Base-by-base conservation (phyloP, 2,113 vertebrate species). In the Nerophis ophidion region DNA sequence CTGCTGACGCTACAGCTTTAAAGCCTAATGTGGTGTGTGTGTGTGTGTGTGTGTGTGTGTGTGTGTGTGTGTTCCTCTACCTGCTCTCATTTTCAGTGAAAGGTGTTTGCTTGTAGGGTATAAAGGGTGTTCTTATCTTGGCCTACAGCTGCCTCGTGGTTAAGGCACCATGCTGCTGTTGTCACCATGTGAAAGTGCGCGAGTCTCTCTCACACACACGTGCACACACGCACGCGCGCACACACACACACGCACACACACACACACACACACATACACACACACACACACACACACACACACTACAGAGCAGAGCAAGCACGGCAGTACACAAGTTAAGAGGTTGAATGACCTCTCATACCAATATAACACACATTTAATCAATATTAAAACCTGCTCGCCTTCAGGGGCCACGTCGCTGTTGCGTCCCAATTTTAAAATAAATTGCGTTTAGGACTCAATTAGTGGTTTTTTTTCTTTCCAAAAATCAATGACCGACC, bases 71-170 rank as follows among this genome's bases (percentile, higher is more conserved):
- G n/a, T n/a, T 14, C 14, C 17, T 8, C 40, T 35, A 16, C n/a
- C 10, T 44, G 6, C 38, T 68, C 50, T 60, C 13, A 73, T 79
- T 74, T 69, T 57, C 65, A 68, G 55, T 33, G 72, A 52, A 77
- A 61, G 74, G 71, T 69, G 74, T 81, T 77, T 60, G 26, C 62
- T 52, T 60, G 71, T 60, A 38, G 47, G 49, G 19, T 51, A 82
- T 75, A 79, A 82, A 79, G 61, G 60, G 8, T 8, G 14, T 68
- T 82, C 81, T 85, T 85, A 87, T 85, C 85, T 84, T 66, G 44
- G 76, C 60, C 65, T 67, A 74, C 80, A 84, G 79, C 81, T 74
- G 77, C 77, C 69, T 60, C 11, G 44, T 74, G 71, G 73, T 77
- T 60, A 64, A 9, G 3, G 9, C 49, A 8, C 9, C 53, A 58